phyloP scores from a whole-genome alignment of 2,797 vertebrate species.

The Yasuhikotakia modesta region DNA sequence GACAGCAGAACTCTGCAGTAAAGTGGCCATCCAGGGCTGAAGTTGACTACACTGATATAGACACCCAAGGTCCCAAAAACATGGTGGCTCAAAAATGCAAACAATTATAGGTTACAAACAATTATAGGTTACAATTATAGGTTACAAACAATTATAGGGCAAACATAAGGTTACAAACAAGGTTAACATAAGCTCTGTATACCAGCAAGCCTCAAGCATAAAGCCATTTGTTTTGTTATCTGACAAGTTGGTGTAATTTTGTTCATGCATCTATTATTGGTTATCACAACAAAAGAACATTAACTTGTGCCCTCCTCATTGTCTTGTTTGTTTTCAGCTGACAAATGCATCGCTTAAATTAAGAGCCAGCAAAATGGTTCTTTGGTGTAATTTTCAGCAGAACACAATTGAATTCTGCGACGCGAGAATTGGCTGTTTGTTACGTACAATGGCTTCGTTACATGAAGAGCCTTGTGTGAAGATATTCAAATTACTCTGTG shows the following conservation, averaged over 20 bases:
- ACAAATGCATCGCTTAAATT: slow-evolving; percentile 21
- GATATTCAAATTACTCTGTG: neutral
- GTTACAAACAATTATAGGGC: too few species aligned
- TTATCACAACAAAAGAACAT: neutral
- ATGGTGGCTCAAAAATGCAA: too few species aligned
- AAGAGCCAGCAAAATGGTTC: neutral
- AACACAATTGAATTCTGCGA: slow-evolving; percentile 37
- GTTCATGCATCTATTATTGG: neutral
- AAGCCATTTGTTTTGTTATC: neutral
- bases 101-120: too few species aligned
- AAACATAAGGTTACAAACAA: too few species aligned
- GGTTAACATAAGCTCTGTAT: neutral
- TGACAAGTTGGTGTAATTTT: neutral
- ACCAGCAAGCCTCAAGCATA: neutral
- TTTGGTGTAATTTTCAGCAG: slow-evolving; percentile 36
- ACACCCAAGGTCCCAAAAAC: too few species aligned
- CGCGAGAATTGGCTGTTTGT: slow-evolving; percentile 53
- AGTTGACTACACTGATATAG: too few species aligned
- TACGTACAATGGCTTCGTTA: slow-evolving; percentile 59
- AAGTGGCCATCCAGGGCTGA: too few species aligned
- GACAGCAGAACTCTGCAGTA: too few species aligned
- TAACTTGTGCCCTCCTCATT: neutral
- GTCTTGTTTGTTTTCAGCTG: neutral
- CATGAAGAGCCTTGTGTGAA: neutral
- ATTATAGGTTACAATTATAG: too few species aligned